Evolutionary conservation across 2,888 invertebrate species (phyloP), one percentile per base, ranked within the genome.

Genomic region (Cataglyphis livida): DNA sequence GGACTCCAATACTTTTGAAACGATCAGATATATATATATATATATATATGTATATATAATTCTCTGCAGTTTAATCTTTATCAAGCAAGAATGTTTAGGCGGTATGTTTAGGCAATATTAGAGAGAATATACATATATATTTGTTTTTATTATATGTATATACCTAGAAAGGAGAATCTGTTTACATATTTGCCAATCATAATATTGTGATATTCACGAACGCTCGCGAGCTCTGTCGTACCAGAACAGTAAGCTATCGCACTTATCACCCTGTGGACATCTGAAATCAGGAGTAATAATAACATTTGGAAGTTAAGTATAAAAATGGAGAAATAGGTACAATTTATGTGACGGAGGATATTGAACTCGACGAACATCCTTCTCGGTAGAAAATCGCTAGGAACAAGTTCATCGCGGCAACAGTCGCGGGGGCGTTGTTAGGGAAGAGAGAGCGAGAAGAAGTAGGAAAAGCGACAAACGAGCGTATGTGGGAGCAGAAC

Each of bases 401-500:
- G 44, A 82, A 65, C 65, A 25, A 76, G 25, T 6, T n/a, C 64
- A 48, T 25, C 48, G 81, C 25, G 75, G n/a, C 57, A 41, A n/a
- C 62, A 73, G 38, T 73, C 73, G 62, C 59, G 76, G 81, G 15
- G 68, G 62, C 73, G 51, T 54, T 64, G 21, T 59, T 57, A 48
- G 41, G 28, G 61, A 3, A 51, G 54, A 76, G n/a, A 51, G 74
- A 62, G 59, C 25, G 71, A 64, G 59, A 62, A 75, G 73, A 65
- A 61, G 70, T 57, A 79, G 70, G 73, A 74, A 68, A 66, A 85
- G 32, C 78, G 78, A 79, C 78, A 79, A 79, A 68, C 73, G 83
- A 86, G 81, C 62, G 32, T 68, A 85, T 82, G 84, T 87, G 89
- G 90, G 89, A 89, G 90, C 82, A 7, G 59, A 85, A 85, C 88